Percentiles rank a stretch among this genome's conserved stretches.
These are phyloP conservation scores for Nibea coibor DNA, from an alignment of 2,113 vertebrate genomes.

Conservation along the genomic window DNA sequence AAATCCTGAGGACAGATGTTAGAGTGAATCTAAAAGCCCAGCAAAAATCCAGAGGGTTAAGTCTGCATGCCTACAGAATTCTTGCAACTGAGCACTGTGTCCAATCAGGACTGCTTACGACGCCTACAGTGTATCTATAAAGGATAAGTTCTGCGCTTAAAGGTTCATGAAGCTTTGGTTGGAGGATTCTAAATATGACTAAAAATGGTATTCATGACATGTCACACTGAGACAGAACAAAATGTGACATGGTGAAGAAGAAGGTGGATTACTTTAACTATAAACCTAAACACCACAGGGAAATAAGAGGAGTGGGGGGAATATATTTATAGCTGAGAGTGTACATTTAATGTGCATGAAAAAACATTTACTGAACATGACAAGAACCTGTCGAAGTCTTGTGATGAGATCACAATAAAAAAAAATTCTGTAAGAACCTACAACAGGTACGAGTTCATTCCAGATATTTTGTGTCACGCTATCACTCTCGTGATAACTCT, in stretches of 20 bases:
- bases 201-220: background rate
- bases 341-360: slow-evolving; percentile 14
- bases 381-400: background rate
- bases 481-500: slow-evolving; percentile 26
- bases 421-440: background rate
- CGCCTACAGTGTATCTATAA: background rate
- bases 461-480: slow-evolving; percentile 10
- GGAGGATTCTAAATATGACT: background rate
- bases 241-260: background rate
- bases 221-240: background rate
- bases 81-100: background rate
- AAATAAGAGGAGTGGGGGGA: background rate
- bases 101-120: background rate
- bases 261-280: background rate
- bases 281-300: background rate
- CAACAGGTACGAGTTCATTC: background rate
- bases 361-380: background rate
- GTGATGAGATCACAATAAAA: background rate
- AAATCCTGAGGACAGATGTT: background rate
- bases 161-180: background rate
- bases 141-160: background rate
- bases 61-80: background rate
- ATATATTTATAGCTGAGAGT: background rate
- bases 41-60: background rate
- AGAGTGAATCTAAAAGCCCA: background rate